phyloP scores from a whole-genome alignment of 2,888 invertebrate species.

The Apamea epomidion region DNA sequence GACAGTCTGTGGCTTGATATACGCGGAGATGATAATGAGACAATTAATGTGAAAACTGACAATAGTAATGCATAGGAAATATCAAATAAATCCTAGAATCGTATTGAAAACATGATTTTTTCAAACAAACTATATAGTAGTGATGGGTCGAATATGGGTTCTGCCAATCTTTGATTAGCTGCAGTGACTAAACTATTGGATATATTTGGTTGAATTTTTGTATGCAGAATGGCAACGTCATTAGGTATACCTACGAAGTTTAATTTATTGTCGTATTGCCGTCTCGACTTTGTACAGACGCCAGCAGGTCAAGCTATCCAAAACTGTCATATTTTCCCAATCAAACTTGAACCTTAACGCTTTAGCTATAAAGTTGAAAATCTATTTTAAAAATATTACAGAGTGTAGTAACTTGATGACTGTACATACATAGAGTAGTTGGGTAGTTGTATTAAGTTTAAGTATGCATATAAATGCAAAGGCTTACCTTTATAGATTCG shows the following conservation, averaged over 20 bases:
- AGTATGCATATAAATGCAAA: not conserved
- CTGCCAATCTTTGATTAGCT: not conserved
- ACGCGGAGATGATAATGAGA: not conserved
- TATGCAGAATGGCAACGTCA: not conserved
- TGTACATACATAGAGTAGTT: not conserved
- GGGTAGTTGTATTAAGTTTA: not conserved
- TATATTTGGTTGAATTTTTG: no score
- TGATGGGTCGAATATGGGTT: not conserved
- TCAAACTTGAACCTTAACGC: no score
- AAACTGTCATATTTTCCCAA: no score
- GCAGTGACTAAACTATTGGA: no score
- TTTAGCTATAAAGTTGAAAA: no score
- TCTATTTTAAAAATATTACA: no score
- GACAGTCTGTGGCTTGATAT: not conserved
- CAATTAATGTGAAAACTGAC: not conserved
- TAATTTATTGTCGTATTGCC: not conserved
- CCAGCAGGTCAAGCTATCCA: not conserved
- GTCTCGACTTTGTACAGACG: no score
- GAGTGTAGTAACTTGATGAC: no score
- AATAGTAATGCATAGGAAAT: not conserved
- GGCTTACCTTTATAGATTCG: slow-evolving; percentile 86
- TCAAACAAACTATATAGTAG: not conserved
- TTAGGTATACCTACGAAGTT: not conserved
- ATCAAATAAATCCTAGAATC: not conserved
- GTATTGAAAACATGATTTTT: not conserved